These are phyloP conservation scores for Drosophila takahashii DNA, from an alignment of 1,140 invertebrate species.

Conservation along the genomic window DNA sequence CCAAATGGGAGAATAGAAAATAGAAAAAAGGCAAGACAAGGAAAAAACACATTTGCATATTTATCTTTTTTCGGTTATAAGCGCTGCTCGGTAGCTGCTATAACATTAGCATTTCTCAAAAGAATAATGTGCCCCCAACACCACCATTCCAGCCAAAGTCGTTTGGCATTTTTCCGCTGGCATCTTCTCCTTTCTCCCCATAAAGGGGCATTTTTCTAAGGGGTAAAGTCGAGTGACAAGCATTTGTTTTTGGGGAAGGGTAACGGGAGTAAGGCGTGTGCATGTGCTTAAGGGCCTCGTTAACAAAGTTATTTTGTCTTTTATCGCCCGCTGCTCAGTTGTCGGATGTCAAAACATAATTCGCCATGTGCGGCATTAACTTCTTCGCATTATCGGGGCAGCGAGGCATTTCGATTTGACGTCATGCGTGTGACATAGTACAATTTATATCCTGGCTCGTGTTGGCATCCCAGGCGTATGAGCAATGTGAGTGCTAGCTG, in stretches of 20 bases:
- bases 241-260: slow-evolving; percentile 37
- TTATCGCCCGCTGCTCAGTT: slow-evolving; percentile 70
- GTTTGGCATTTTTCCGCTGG: slow-evolving; percentile 68
- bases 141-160: slow-evolving; percentile 33
- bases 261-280: slow-evolving; percentile 20
- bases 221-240: slow-evolving; percentile 6
- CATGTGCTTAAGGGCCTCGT: slow-evolving; percentile 79
- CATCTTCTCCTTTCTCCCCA: slow-evolving; percentile 45
- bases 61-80: slow-evolving; percentile 73
- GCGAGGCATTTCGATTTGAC: slow-evolving; percentile 62
- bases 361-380: slow-evolving; percentile 73
- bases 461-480: slow-evolving; percentile 72
- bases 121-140: slow-evolving; percentile 65
- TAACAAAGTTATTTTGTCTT: slow-evolving; percentile 84
- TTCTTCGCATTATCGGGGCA: slow-evolving; percentile 45
- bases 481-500: slow-evolving; percentile 47
- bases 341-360: slow-evolving; percentile 74
- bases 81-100: slow-evolving; percentile 25
- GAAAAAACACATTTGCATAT: slow-evolving; percentile 75
- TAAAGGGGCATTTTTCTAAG: slow-evolving; percentile 9
- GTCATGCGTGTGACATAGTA: slow-evolving; percentile 71
- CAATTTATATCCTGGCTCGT: slow-evolving; percentile 65
- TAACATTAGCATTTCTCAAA: slow-evolving; percentile 76
- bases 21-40: background rate
- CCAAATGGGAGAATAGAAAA: slow-evolving; percentile 19